A percentile compares a stretch with the other conserved stretches of the same genome.
These are phyloP conservation scores for Hemaris fuciformis DNA, from an alignment of 2,888 invertebrate species.

Conservation along the genomic window DNA sequence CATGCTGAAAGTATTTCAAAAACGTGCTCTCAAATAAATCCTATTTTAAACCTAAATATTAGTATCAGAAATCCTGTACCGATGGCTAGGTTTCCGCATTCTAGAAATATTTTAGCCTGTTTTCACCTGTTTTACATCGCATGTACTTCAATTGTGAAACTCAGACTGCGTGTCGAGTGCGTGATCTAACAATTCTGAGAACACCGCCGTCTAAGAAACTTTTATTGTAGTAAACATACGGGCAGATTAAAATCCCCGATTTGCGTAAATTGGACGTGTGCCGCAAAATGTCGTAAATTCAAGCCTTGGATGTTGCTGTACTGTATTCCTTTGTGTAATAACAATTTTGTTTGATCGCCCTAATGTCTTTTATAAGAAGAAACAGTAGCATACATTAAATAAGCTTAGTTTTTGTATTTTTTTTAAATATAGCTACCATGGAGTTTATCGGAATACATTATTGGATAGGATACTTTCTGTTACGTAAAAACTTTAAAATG, in stretches of 20 bases:
- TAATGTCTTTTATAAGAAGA: too few relatives aligned
- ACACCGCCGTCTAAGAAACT: neutral
- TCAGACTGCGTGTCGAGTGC: neutral
- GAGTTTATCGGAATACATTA: too few relatives aligned
- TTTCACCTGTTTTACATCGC: neutral
- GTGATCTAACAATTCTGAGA: neutral
- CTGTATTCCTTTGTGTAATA: neutral
- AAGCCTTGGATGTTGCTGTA: neutral
- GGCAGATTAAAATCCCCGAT: neutral
- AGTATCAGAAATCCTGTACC: neutral
- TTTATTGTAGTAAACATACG: neutral
- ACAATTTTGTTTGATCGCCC: neutral
- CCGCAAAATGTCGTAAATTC: slow-evolving; percentile 2
- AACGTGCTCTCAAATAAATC: neutral
- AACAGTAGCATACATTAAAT: too few relatives aligned
- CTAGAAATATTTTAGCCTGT: neutral
- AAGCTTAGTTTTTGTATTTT: too few relatives aligned
- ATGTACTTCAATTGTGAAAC: neutral
- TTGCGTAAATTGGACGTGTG: slow-evolving; percentile 15
- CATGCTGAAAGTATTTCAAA: neutral
- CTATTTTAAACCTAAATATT: neutral
- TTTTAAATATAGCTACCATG: too few relatives aligned
- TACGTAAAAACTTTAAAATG: too few relatives aligned
- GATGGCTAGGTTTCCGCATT: neutral
- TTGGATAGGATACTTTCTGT: too few relatives aligned